A percentile compares a stretch with the other conserved stretches of the same genome.
These are phyloP conservation scores for Chroicocephalus ridibundus DNA, from an alignment of 2,113 vertebrate genomes.

Conservation along the genomic window DNA sequence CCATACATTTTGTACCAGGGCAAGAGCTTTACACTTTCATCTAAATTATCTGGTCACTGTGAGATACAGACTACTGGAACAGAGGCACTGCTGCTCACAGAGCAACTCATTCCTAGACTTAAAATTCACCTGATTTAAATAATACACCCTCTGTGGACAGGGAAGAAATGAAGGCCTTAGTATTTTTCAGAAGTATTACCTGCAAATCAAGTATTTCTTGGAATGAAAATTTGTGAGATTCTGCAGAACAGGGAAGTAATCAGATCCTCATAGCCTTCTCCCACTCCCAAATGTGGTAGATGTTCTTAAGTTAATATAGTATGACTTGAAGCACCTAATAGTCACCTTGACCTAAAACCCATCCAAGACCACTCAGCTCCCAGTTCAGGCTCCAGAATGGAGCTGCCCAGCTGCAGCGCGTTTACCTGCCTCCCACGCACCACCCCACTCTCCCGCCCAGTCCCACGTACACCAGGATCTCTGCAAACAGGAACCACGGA, in stretches of 20 bases:
- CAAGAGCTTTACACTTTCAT: background rate
- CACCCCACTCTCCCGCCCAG: background rate
- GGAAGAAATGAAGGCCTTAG: background rate
- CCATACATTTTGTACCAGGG: rapidly evolving
- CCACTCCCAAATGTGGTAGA: background rate
- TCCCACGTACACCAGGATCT: rapidly evolving
- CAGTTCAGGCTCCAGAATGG: rapidly evolving
- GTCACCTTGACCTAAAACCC: background rate
- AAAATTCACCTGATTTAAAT: background rate
- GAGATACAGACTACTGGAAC: background rate
- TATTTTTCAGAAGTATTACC: background rate
- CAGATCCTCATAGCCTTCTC: background rate
- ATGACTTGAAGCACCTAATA: rapidly evolving
- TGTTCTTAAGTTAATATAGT: background rate
- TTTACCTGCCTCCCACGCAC: rapidly evolving
- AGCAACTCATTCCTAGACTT: background rate
- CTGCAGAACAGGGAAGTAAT: background rate
- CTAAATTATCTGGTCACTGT: background rate
- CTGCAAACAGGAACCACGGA: background rate
- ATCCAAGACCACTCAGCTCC: too few species aligned
- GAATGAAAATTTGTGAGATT: background rate
- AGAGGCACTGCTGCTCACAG: background rate
- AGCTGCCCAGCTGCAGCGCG: background rate
- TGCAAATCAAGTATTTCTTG: background rate
- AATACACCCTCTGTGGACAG: background rate